Evolutionary conservation across 2,113 vertebrate genomes (phyloP).

Genomic region (Cottus gobio): DNA sequence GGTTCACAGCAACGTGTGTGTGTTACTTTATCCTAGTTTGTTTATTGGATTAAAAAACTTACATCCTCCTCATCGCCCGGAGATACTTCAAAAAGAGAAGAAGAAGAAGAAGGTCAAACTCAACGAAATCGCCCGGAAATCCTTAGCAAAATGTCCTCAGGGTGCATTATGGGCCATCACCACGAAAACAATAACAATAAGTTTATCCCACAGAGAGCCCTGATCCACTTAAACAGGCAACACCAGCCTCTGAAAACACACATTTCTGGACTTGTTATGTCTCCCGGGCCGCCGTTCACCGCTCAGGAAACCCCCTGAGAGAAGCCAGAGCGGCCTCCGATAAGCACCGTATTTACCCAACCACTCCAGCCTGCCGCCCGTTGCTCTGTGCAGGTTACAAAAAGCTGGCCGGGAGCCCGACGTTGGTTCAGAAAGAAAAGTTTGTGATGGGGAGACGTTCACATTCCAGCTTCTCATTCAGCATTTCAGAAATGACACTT

Average conservation of each 20-base stretch:
- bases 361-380: conserved; percentile 12
- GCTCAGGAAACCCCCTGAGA: conserved; percentile 46
- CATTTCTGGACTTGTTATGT: neutral
- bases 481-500: neutral
- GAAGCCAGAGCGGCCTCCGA: conserved; percentile 28
- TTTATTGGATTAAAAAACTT: neutral
- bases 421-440: conserved; percentile 15
- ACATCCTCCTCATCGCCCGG: neutral
- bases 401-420: conserved; percentile 28
- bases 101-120: neutral
- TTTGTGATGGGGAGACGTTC: neutral
- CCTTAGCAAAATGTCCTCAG: too few relatives aligned
- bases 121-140: too few relatives aligned
- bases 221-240: too few relatives aligned
- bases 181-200: too few relatives aligned
- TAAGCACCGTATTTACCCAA: conserved; percentile 37
- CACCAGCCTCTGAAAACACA: too few relatives aligned
- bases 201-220: too few relatives aligned
- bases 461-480: neutral
- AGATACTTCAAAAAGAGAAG: neutral
- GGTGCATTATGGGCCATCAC: too few relatives aligned
- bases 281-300: neutral
- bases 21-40: neutral
- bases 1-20: neutral
- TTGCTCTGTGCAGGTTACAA: conserved; percentile 14